phyloP scores from a whole-genome alignment of 2,113 vertebrate genomes.

The Aegithalos caudatus region DNA sequence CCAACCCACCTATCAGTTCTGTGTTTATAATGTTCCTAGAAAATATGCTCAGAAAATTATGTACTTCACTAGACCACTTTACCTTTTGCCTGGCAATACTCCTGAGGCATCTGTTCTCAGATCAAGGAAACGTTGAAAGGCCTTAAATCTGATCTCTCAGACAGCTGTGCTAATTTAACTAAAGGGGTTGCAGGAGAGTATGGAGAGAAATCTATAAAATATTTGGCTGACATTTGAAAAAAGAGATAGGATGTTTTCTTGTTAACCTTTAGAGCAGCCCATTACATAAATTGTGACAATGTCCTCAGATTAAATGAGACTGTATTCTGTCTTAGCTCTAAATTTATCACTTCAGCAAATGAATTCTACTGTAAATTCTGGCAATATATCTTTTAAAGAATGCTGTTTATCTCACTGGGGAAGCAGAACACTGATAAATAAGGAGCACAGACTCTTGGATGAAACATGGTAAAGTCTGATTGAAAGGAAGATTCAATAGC shows the following conservation, averaged over 20 bases:
- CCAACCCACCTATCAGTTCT: not conserved
- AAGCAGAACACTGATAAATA: slow-evolving; percentile 53
- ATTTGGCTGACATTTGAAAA: slow-evolving; percentile 66
- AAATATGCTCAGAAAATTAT: not conserved
- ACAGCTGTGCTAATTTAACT: slow-evolving; percentile 64
- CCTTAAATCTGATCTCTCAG: slow-evolving; percentile 58
- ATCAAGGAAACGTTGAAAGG: slow-evolving; percentile 39
- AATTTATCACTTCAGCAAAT: slow-evolving; percentile 60
- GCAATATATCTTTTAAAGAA: slow-evolving; percentile 53
- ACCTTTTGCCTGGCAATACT: slow-evolving; percentile 50
- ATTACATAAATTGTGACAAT: slow-evolving; percentile 61
- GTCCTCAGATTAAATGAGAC: slow-evolving; percentile 38
- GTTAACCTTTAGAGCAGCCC: slow-evolving; percentile 56
- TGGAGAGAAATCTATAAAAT: slow-evolving; percentile 58
- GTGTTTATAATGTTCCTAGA: not conserved
- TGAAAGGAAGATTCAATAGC: not conserved
- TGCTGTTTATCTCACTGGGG: slow-evolving; percentile 59
- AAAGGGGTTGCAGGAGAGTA: slow-evolving; percentile 27
- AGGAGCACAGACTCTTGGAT: slow-evolving; percentile 16
- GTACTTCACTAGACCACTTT: not conserved
- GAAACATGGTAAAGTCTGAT: not conserved
- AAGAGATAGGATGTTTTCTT: slow-evolving; percentile 65
- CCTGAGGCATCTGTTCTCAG: slow-evolving; percentile 39
- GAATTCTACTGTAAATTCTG: slow-evolving; percentile 59
- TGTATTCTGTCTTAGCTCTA: slow-evolving; percentile 38